Evolutionary conservation across 2,797 vertebrate genomes (phyloP), one percentile per base, ranked within the genome.

Genomic region (Spinibarbus caldwelli): DNA sequence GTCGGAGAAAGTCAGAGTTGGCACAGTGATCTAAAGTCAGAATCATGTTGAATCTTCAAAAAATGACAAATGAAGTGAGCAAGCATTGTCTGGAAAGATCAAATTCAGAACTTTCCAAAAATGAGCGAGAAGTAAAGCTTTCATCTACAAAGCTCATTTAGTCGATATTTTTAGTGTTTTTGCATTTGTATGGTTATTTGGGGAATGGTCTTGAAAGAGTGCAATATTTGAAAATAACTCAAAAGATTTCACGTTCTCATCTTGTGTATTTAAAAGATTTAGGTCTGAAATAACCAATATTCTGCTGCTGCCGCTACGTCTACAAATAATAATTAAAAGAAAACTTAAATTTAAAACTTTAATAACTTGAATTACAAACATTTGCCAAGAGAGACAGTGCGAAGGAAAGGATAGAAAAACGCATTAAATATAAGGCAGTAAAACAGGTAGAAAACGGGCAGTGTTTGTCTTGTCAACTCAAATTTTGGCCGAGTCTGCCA

Each of bases 361-460:
- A 87, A 47, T 29, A 72, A 86, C 77, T 79, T 68, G 66, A 84
- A 86, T 82, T 47, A 62, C 76, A 73, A 82, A 86, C 68, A 86
- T 66, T 86, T 78, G 78, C 81, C 86, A 87, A 45, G 23, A 64
- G 72, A 84, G 86, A 78, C 15, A 12, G 14, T 57, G 81, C 26
- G 59, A 80, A 84, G 73, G 67, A 80, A 75, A 84, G 70, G 75
- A 71, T 23, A 79, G 84, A 86, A 86, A 82, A 78, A 83, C 43
- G 78, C 84, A 88, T 88, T 87, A 88, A 88, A 90, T 90, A 86
- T 79, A 87, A 87, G 79, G 83, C 86, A 87, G 78, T 80, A 49
- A 85, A 87, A 80, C 47, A 73, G 71, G 71, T 57, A 82, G 80
- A 78, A 85, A 86, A 68, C 8, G 49, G 84, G 84, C 57, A 84